Conservation (phyloP, 2,797 vertebrate genomes). For the Sebastes nivosus region DNA sequence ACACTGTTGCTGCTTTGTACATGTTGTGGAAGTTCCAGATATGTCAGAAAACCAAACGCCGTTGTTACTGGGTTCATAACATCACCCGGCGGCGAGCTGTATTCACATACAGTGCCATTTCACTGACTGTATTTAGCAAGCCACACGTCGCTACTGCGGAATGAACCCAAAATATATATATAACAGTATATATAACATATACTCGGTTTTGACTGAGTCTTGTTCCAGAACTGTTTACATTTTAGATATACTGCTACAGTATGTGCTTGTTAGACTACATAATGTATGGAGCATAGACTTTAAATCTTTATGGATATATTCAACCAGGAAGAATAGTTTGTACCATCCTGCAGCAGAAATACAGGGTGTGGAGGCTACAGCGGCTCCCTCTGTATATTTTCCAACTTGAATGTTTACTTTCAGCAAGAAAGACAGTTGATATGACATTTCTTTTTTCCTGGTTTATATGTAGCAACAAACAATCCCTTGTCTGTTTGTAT, state of each 20-base stretch:
- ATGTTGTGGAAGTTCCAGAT: no score
- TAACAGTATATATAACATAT: no score
- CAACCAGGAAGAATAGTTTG: neutral
- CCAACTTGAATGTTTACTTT: constrained; percentile 14
- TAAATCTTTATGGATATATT: neutral
- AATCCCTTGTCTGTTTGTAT: constrained; percentile 16
- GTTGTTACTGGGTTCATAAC: no score
- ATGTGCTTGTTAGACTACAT: neutral
- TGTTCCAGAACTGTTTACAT: neutral
- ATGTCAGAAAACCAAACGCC: no score
- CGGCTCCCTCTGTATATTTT: constrained; percentile 5
- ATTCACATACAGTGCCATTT: rapidly evolving
- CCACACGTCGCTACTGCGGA: rapidly evolving
- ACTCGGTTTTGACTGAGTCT: no score
- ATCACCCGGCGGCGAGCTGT: no score
- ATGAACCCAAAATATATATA: no score
- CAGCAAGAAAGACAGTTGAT: neutral
- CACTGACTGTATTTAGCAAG: no score
- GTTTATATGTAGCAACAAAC: constrained; percentile 11
- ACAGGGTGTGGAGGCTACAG: constrained; percentile 6
- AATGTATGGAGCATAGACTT: neutral
- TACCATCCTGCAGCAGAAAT: constrained; percentile 9
- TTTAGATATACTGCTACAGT: constrained; percentile 8
- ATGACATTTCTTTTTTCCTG: neutral
- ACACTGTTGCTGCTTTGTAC: no score